Percentiles rank a stretch among this genome's conserved stretches.
Evolutionary conservation across 2,888 invertebrate genomes (phyloP).

Genomic region (Calliphora vomitoria): DNA sequence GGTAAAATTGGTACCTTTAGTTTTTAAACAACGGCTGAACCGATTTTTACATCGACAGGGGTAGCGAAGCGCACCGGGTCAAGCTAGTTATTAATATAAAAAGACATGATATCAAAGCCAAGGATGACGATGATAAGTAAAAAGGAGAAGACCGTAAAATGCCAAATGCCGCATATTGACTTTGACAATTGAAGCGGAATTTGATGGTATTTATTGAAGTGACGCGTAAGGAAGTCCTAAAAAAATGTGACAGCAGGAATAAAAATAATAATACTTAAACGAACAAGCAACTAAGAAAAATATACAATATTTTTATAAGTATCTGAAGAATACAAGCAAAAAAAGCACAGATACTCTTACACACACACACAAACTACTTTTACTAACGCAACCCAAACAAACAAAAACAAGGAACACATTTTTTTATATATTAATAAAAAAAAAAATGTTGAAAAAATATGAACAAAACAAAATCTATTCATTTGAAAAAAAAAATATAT

Average conservation of each 20-base stretch:
- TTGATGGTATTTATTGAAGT: constrained; percentile 67
- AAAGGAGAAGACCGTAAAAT: constrained; percentile 52
- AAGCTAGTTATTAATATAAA: constrained; percentile 22
- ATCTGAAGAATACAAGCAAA: constrained; percentile 10
- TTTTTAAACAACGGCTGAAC: too few relatives aligned
- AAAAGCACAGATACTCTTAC: neutral
- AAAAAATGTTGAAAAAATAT: neutral
- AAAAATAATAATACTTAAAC: constrained; percentile 23
- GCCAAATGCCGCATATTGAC: constrained; percentile 60
- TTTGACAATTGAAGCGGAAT: constrained; percentile 73
- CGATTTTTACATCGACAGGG: too few relatives aligned
- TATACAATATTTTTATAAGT: constrained; percentile 14
- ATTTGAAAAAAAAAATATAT: constrained; percentile 53
- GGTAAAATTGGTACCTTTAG: too few relatives aligned
- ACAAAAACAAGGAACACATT: neutral
- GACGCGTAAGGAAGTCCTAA: constrained; percentile 63
- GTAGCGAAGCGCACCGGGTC: too few relatives aligned
- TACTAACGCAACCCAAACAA: neutral
- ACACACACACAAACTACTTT: neutral
- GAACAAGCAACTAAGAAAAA: neutral
- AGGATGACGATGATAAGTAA: constrained; percentile 4
- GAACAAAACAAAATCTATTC: constrained; percentile 25
- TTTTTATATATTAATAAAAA: constrained; percentile 21
- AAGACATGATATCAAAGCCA: constrained; percentile 11
- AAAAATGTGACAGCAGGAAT: constrained; percentile 50